These are phyloP conservation scores for Phymorhynchus buccinoides DNA, from an alignment of 1,140 invertebrate genomes.

Conservation along the genomic window DNA sequence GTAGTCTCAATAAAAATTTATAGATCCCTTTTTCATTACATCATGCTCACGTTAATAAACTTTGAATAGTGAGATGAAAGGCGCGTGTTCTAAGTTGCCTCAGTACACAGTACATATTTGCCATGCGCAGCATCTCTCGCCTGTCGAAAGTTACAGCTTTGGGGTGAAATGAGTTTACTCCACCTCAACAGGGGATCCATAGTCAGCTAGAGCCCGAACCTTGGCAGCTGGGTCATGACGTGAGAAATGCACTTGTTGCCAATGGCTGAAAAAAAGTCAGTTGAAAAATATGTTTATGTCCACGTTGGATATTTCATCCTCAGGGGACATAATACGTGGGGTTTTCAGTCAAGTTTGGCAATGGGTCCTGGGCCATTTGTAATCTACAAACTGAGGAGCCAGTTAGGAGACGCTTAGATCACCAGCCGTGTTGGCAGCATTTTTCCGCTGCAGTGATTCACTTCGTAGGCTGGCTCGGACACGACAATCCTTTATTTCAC, in stretches of 20 bases:
- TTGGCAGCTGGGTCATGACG: slow-evolving; percentile 78
- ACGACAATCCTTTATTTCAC: too few species aligned
- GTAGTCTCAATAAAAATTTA: too few species aligned
- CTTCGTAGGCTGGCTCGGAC: too few species aligned
- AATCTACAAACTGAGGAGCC: too few species aligned
- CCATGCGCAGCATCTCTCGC: slow-evolving; percentile 92
- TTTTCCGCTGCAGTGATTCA: too few species aligned
- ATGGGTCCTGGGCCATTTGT: too few species aligned
- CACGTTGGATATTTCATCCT: too few species aligned
- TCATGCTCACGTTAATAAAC: slow-evolving; percentile 86
- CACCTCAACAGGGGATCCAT: slow-evolving; percentile 81
- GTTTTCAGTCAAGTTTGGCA: too few species aligned
- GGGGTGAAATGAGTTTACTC: slow-evolving; percentile 83
- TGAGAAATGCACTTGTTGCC: slow-evolving; percentile 49
- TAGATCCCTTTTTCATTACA: not conserved
- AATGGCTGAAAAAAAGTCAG: slow-evolving; percentile 28
- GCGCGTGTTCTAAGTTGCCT: slow-evolving; percentile 88
- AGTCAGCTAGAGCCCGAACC: slow-evolving; percentile 79
- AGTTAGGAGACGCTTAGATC: too few species aligned
- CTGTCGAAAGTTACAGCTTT: slow-evolving; percentile 80
- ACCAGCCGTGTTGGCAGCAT: too few species aligned
- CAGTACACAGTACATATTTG: slow-evolving; percentile 89
- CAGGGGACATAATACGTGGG: too few species aligned
- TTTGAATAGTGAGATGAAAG: slow-evolving; percentile 91
- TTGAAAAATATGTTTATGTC: not conserved